These are phyloP conservation scores for Trichonephila clavipes DNA, from an alignment of 1,140 invertebrate genomes.

Conservation along the genomic window DNA sequence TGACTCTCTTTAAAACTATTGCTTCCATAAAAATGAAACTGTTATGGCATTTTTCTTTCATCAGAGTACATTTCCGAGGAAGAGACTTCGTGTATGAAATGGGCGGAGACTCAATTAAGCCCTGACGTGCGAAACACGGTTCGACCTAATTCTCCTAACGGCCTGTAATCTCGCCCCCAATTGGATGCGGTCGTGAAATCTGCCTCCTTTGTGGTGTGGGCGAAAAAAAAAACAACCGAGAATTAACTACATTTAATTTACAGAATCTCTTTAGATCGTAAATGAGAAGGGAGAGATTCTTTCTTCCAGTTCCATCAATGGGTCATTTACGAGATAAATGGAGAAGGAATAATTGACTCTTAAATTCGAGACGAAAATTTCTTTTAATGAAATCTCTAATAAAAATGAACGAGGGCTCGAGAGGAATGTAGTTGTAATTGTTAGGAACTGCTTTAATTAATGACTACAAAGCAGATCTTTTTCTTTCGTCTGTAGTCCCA, in stretches of 20 bases:
- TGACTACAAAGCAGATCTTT: no score
- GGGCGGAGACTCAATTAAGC: background rate
- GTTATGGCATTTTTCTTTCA: no score
- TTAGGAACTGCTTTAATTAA: no score
- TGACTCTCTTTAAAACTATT: no score
- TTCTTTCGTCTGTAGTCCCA: no score
- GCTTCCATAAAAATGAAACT: no score
- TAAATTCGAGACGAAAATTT: no score
- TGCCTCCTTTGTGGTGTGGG: conserved; percentile 6
- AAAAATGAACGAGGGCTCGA: no score
- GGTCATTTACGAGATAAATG: background rate
- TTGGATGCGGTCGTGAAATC: background rate
- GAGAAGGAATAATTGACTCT: background rate
- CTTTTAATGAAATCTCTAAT: no score
- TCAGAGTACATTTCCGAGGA: no score
- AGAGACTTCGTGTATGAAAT: background rate
- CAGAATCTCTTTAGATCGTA: background rate
- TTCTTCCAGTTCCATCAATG: background rate
- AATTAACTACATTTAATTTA: conserved; percentile 19
- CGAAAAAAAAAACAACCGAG: background rate
- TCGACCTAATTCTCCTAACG: conserved; percentile 10
- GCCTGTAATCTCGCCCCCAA: conserved; percentile 7
- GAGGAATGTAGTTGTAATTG: no score
- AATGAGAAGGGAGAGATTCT: conserved; percentile 3
- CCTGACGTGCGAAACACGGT: background rate